Conservation (phyloP, 1,140 invertebrate species). For the Drosophila tristis region DNA sequence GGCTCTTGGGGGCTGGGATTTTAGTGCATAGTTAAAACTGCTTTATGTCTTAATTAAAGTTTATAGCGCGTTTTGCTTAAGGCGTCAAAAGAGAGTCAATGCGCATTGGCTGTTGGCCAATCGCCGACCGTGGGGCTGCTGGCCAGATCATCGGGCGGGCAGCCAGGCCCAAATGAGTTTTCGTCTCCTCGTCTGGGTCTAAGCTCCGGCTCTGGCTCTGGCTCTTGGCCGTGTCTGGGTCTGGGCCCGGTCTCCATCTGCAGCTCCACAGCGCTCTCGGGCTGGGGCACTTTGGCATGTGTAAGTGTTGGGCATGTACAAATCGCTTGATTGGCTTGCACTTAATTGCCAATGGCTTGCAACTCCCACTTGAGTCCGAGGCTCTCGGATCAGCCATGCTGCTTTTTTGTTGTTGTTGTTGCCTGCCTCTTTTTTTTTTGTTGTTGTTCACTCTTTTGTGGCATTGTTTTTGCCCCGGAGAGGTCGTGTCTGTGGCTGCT, state of each 20-base stretch:
- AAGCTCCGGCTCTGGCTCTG: no score
- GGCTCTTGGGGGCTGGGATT: constrained; percentile 40
- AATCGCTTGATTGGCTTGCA: constrained; percentile 80
- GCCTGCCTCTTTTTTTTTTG: constrained; percentile 27
- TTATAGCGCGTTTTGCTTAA: constrained; percentile 69
- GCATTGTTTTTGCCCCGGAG: constrained; percentile 8
- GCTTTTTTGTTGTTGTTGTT: constrained; percentile 25
- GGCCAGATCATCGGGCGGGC: constrained; percentile 51
- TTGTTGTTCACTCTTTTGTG: constrained; percentile 37
- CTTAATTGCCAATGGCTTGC: constrained; percentile 78
- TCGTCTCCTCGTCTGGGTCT: background rate
- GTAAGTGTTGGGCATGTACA: constrained; percentile 79
- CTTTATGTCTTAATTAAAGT: constrained; percentile 82
- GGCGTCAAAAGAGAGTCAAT: constrained; percentile 77
- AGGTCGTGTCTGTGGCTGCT: constrained; percentile 69
- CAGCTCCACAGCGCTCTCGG: constrained; percentile 5
- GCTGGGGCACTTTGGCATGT: constrained; percentile 43
- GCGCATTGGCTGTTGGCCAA: constrained; percentile 58
- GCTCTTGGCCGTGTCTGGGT: no score
- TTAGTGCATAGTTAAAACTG: constrained; percentile 75
- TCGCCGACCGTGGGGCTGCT: constrained; percentile 34
- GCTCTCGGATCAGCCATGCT: constrained; percentile 46
- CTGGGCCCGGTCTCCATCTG: constrained; percentile 16
- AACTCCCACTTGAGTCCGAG: constrained; percentile 45
- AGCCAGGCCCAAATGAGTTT: constrained; percentile 66